phyloP scores from a whole-genome alignment of 2,113 vertebrate genomes.

The Condylura cristata region DNA sequence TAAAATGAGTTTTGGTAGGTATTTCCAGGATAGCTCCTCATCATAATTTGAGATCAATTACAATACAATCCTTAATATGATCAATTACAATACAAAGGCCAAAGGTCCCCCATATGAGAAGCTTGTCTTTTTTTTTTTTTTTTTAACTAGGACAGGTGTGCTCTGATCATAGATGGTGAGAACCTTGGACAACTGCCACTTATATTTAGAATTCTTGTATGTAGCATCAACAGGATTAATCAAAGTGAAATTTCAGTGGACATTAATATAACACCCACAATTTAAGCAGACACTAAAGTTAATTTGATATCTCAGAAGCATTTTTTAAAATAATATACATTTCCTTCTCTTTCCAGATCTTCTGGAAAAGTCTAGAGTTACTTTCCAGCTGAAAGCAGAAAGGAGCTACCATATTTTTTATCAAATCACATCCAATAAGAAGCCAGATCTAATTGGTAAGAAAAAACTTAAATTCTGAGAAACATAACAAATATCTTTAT shows the following conservation, averaged over 20 bases:
- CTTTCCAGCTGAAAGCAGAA: conserved; percentile 89
- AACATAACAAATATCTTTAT: not conserved
- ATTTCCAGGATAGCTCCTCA: not conserved
- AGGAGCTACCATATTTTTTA: conserved; percentile 93
- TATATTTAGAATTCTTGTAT: not conserved
- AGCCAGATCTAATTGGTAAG: conserved; percentile 91
- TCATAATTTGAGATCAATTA: not conserved
- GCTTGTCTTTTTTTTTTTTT: not conserved
- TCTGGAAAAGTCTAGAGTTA: conserved; percentile 91
- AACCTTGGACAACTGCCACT: not conserved
- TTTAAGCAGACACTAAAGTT: not conserved
- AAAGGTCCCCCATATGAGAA: not conserved
- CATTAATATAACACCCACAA: not conserved
- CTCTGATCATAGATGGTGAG: not conserved
- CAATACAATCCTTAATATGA: not conserved
- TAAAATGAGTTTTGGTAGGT: not conserved
- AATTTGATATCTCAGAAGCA: not conserved
- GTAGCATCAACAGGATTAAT: not conserved
- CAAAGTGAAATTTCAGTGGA: not conserved
- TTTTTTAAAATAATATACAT: not conserved
- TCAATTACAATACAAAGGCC: not conserved
- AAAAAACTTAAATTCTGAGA: not conserved
- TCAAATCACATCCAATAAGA: conserved; percentile 91
- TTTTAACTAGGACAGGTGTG: not conserved
- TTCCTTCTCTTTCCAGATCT: conserved; percentile 82